Conservation (phyloP, 2,797 vertebrate genomes). For the Mus caroli region DNA sequence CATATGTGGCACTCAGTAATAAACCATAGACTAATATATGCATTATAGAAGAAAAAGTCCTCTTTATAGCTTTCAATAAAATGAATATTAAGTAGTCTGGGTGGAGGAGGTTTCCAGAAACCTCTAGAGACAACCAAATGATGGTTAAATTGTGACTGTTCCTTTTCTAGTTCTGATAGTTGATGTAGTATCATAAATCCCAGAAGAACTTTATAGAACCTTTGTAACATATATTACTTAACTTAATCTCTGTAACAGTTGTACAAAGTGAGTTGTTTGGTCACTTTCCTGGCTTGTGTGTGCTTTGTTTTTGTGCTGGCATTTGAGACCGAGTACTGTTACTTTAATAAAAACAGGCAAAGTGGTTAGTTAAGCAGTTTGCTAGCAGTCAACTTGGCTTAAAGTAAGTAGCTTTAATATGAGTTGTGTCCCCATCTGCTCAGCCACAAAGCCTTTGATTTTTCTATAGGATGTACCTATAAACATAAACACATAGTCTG, state of each 20-base stretch:
- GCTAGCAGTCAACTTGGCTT: slow-evolving; percentile 37
- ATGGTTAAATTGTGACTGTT: slow-evolving; percentile 55
- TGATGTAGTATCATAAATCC: slow-evolving; percentile 54
- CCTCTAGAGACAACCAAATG: slow-evolving; percentile 26
- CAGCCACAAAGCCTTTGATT: slow-evolving; percentile 14
- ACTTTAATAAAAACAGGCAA: slow-evolving; percentile 33
- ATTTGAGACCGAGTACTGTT: background rate
- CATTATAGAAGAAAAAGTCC: background rate
- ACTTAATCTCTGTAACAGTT: slow-evolving; percentile 3
- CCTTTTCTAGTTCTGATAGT: slow-evolving; percentile 31
- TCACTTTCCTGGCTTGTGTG: background rate
- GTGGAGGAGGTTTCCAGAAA: slow-evolving; percentile 20
- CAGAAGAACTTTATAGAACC: slow-evolving; percentile 42
- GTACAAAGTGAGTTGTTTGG: background rate
- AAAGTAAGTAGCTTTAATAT: slow-evolving; percentile 48
- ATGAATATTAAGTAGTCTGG: slow-evolving; percentile 63
- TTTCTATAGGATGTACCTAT: slow-evolving; percentile 27
- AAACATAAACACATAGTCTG: slow-evolving; percentile 31
- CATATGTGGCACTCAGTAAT: background rate
- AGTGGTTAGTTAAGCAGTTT: slow-evolving; percentile 49
- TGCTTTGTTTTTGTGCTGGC: background rate
- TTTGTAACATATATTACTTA: slow-evolving; percentile 34
- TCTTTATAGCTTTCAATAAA: slow-evolving; percentile 51
- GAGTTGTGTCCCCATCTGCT: background rate
- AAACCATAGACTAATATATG: slow-evolving; percentile 42